Evolutionary conservation across 2,113 vertebrate species (phyloP).

Genomic region (Shinisaurus crocodilurus): DNA sequence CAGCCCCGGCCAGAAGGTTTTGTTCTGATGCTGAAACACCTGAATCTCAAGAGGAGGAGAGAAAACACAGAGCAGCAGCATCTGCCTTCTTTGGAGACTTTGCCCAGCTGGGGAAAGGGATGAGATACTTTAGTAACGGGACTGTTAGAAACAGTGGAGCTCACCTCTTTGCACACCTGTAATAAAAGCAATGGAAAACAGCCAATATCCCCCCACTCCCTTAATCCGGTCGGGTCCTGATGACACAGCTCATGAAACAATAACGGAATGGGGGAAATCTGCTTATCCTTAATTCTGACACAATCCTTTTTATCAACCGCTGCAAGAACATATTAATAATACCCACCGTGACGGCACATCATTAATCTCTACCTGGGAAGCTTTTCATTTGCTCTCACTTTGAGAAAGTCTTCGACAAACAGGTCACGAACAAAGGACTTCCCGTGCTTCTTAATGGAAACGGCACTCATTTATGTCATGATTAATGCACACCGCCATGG

Average conservation of each 20-base stretch:
- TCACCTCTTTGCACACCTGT: neutral
- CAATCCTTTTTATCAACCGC: neutral
- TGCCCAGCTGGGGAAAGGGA: too few species aligned
- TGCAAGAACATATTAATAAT: neutral
- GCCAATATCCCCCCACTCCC: neutral
- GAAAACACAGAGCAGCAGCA: too few species aligned
- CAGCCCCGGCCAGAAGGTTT: too few species aligned
- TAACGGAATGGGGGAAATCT: neutral
- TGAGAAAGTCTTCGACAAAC: neutral
- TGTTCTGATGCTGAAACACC: too few species aligned
- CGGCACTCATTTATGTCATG: slow-evolving; percentile 35
- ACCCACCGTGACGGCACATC: neutral
- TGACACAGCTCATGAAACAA: neutral
- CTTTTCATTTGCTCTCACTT: neutral
- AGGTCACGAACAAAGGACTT: neutral
- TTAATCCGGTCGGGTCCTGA: too few species aligned
- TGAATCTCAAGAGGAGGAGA: too few species aligned
- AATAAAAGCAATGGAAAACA: neutral
- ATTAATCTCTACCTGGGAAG: neutral
- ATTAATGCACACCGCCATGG: slow-evolving; percentile 30
- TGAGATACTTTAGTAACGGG: too few species aligned
- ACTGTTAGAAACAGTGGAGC: neutral
- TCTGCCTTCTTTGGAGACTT: too few species aligned
- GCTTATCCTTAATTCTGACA: neutral
- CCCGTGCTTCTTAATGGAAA: slow-evolving; percentile 29